Evolutionary conservation across 2,113 vertebrate species (phyloP), one percentile per base, ranked within the genome.

Genomic region (Boulengeromyrus knoepffleri): DNA sequence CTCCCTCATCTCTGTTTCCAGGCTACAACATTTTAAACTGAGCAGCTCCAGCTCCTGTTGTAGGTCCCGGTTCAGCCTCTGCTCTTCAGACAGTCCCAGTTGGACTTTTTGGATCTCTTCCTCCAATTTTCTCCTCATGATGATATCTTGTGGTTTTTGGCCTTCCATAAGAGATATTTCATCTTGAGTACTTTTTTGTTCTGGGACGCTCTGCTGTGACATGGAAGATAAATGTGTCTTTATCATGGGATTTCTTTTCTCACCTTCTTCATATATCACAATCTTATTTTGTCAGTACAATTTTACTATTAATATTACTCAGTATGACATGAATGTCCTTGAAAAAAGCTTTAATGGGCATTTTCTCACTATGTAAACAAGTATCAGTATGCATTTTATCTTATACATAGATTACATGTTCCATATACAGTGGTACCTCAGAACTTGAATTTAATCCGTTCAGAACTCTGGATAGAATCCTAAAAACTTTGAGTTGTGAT

Each of bases 91-190:
- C 31, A 99, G 95, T 70, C 94, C 97, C 90, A 95, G 97, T 93
- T 98, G 97, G 91, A 97, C 94, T 89, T 95, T 97, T 92, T 96
- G 96, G 91, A 97, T 93, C 88, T 96, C 97, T 58, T 98, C 97
- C 45, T 98, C 97, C 86, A 99, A 95, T 52, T 95, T 98, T 49
- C 97, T 99, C 93, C 96, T 98, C 85, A 99, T 92, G n/a, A 97
- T 91, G 0, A 96, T 97, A 89, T 98, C 98, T 91, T 97, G 97
- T 0, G 97, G 98, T 92, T 96, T 97, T 91, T 97, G 97, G 87
- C 96, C 96, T 93, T 97, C 97, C 90, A 99, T 95, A 31, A 95
- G 87, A 91, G 96, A 95, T n/a, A 99, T 97, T 89, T 99, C 97
- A n/a, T 95, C 96, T 92, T 97, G 97, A 85, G 97, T 95, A n/a